Evolutionary conservation across 2,797 vertebrate species (phyloP).

Genomic region (Tadarida brasiliensis): DNA sequence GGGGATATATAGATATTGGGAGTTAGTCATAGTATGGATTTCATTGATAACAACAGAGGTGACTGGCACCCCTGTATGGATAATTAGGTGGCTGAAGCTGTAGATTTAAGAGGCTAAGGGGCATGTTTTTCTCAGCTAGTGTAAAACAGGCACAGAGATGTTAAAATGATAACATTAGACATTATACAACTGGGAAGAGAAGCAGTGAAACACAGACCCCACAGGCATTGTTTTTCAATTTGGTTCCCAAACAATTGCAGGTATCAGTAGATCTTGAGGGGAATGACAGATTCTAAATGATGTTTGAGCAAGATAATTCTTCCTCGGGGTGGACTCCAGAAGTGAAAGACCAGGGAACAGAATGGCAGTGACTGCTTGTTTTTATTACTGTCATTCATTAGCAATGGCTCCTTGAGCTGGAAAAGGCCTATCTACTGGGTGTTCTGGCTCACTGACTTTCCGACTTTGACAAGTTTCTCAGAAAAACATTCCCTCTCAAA

Average conservation of each 20-base stretch:
- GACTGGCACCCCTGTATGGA: not conserved
- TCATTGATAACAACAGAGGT: not conserved
- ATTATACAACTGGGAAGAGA: not conserved
- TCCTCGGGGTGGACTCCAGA: not conserved
- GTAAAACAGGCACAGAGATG: not conserved
- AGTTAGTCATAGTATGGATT: not conserved
- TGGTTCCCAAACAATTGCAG: not conserved
- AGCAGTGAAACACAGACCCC: not conserved
- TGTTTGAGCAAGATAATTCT: constrained; percentile 22
- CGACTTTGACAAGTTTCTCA: constrained; percentile 36
- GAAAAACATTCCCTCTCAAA: constrained; percentile 16
- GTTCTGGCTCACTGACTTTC: constrained; percentile 22
- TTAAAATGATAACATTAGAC: not conserved
- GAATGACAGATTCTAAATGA: constrained; percentile 9
- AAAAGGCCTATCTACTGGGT: not conserved
- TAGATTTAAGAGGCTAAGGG: not conserved
- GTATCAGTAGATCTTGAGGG: not conserved
- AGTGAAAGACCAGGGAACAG: not conserved
- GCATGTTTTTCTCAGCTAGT: not conserved
- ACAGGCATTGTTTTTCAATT: not conserved
- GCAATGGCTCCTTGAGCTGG: not conserved
- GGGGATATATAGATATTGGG: not conserved
- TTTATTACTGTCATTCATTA: constrained; percentile 14
- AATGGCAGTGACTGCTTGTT: not conserved
- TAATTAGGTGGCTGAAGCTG: not conserved